Evolutionary conservation across 30 jellyfish, hydroid and myxozoan genomes (phyloP).

Genomic region (Cassiopea xamachana): DNA sequence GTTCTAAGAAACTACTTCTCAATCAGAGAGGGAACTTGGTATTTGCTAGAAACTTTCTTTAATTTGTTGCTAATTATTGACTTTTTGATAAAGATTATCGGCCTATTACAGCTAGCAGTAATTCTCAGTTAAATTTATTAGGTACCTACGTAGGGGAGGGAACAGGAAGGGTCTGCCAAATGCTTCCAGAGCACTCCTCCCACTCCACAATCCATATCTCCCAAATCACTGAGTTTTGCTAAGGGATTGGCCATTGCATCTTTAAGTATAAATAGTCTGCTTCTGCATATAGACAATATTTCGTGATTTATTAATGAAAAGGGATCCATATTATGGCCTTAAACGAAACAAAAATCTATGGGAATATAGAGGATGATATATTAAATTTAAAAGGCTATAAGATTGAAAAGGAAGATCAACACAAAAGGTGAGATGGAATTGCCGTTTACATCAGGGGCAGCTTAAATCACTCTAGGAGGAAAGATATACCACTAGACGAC

Average conservation of each 20-base stretch:
- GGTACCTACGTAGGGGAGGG: constrained; percentile 1
- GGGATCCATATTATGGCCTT: constrained; percentile 28
- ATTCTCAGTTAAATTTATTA: background rate
- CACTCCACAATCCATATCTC: constrained; percentile 27
- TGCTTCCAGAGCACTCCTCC: constrained; percentile 25
- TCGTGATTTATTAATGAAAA: background rate
- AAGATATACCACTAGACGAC: background rate
- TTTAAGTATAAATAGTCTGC: constrained; percentile 27
- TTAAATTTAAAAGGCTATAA: background rate
- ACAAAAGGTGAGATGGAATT: background rate
- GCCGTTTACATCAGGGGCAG: background rate
- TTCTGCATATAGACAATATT: constrained; percentile 4
- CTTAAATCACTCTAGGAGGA: background rate
- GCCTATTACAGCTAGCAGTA: constrained; percentile 2
- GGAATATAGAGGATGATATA: background rate
- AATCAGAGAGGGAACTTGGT: background rate
- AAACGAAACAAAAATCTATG: constrained; percentile 19
- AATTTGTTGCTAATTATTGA: background rate
- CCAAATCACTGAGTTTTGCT: constrained; percentile 1
- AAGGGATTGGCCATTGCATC: constrained; percentile 36
- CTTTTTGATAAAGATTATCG: background rate
- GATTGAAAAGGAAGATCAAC: background rate
- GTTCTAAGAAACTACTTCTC: background rate
- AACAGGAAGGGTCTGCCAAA: constrained; percentile 19
- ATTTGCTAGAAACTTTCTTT: background rate